Evolutionary conservation across 2,888 invertebrate genomes (phyloP).

Genomic region (Thera obeliscata): DNA sequence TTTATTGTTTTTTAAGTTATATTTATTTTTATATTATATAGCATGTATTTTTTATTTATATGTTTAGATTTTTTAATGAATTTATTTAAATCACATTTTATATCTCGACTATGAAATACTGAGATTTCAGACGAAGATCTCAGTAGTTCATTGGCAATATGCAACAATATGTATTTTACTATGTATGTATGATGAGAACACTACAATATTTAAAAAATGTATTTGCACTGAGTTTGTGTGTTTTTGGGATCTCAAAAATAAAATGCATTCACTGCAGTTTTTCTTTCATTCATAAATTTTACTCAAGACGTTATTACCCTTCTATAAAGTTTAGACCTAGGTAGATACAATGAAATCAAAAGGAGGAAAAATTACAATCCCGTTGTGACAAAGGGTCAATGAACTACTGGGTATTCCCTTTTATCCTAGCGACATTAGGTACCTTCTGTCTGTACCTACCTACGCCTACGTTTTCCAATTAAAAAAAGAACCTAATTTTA

Average conservation of each 20-base stretch:
- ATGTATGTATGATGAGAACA: constrained; percentile 47
- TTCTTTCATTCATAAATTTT: constrained; percentile 41
- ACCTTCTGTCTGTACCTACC: background rate
- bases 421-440: constrained; percentile 7
- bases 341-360: constrained; percentile 5
- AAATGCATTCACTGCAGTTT: constrained; percentile 71
- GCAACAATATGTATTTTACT: constrained; percentile 6
- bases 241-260: constrained; percentile 85
- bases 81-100: constrained; percentile 26
- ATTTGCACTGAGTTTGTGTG: constrained; percentile 80
- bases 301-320: background rate
- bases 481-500: background rate
- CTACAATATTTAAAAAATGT: constrained; percentile 47
- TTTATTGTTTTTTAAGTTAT: constrained; percentile 39
- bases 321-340: background rate
- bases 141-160: background rate
- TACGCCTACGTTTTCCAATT: background rate
- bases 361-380: constrained; percentile 2
- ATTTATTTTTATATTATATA: constrained; percentile 35
- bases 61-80: constrained; percentile 48
- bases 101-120: background rate
- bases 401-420: constrained; percentile 12
- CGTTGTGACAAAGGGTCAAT: background rate
- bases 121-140: background rate
- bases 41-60: constrained; percentile 45